These are phyloP conservation scores for Eremophila alpestris DNA, from an alignment of 2,797 vertebrate genomes.

Conservation along the genomic window DNA sequence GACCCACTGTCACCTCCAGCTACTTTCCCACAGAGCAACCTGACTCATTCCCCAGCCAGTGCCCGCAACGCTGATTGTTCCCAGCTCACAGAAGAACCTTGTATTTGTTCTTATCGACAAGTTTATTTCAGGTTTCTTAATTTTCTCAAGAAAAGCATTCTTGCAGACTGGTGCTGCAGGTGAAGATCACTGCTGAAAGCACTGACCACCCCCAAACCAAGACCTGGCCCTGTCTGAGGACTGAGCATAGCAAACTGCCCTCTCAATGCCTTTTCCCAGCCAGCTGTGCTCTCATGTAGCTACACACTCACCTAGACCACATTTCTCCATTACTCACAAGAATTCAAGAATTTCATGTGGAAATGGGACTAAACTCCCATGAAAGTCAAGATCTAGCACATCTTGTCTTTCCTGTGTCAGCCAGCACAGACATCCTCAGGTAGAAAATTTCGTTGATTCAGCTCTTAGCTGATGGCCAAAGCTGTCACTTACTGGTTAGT, in stretches of 20 bases:
- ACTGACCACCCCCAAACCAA: not conserved
- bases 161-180: not conserved
- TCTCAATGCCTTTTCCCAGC: not conserved
- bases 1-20: not conserved
- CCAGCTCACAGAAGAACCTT: not conserved
- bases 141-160: not conserved
- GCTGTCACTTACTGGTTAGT: not conserved
- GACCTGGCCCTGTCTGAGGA: not conserved
- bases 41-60: not conserved
- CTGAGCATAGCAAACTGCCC: not conserved
- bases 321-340: not conserved
- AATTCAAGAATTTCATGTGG: not conserved
- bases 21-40: slow-evolving; percentile 23
- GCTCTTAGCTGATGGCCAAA: not conserved
- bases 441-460: not conserved
- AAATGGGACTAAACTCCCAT: not conserved
- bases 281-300: not conserved
- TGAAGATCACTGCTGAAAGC: not conserved
- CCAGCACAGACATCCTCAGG: not conserved
- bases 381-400: not conserved
- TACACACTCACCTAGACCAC: not conserved
- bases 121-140: slow-evolving; percentile 8
- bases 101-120: not conserved
- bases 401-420: not conserved
- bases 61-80: not conserved